A percentile compares a stretch with the other conserved stretches of the same genome.
Conservation (phyloP, 2,113 vertebrate genomes). For the Ailurus styani region DNA sequence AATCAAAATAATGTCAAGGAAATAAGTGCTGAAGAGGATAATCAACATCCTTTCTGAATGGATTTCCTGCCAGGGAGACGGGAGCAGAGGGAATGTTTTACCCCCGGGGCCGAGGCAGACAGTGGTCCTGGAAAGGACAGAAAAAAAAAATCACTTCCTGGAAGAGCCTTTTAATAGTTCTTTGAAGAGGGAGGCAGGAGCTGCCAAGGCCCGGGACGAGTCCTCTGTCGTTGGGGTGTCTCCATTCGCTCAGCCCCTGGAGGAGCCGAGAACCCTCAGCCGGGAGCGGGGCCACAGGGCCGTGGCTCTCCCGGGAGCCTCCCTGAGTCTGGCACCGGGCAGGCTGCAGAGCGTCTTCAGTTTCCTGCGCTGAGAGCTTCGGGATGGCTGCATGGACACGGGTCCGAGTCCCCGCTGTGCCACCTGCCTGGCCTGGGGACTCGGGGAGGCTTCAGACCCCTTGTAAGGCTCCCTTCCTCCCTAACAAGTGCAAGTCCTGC, state of each 20-base stretch:
- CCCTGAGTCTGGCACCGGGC: neutral
- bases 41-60: constrained; percentile 69
- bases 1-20: constrained; percentile 70
- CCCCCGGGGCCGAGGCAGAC: constrained; percentile 58
- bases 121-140: constrained; percentile 65
- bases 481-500: neutral
- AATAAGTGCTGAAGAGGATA: constrained; percentile 65
- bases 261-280: neutral
- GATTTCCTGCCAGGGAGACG: constrained; percentile 73
- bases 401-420: neutral
- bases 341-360: neutral
- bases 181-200: constrained; percentile 14
- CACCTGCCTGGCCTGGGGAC: neutral
- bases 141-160: constrained; percentile 65
- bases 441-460: neutral
- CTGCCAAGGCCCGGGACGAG: neutral
- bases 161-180: constrained; percentile 70
- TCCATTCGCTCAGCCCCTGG: neutral
- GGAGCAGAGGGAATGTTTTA: constrained; percentile 62
- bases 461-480: neutral
- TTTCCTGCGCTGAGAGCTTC: neutral
- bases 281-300: accelerated
- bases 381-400: accelerated
- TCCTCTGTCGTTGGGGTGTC: neutral
- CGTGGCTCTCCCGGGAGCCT: neutral